Evolutionary conservation across 2,888 invertebrate genomes (phyloP), one percentile per base, ranked within the genome.

Genomic region (Harpagoxenus sublaevis): DNA sequence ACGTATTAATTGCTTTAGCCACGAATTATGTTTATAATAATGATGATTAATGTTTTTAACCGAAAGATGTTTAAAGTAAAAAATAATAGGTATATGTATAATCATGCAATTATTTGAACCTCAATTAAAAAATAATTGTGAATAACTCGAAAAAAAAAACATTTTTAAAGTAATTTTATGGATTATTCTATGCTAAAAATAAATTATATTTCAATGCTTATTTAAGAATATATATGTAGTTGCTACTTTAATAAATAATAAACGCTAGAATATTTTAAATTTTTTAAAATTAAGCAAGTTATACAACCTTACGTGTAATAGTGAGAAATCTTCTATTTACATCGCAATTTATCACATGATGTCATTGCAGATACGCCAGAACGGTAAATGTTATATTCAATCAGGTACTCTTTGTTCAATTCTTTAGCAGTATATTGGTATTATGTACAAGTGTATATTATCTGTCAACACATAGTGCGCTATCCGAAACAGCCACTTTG

Each of bases 381-480:
- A 55, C 18, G 3, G 57, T 79, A n/a, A 79, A 79, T 2, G 15
- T 15, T 18, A 31, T 79, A 71, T 79, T 70, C 31, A 79, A 79
- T 5, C 70, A 66, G 23, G 79, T 35, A 57, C 71, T 79, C 15
- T 79, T 79, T 45, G 28, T 71, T 0, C 79, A 79, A 57, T 79
- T 79, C 10, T 70, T 57, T 57, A 57, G 18, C 39, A 84, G 84
- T 28, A 53, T 55, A 62, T 15, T 84, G 12, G 48, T 83, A 48
- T 39, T 84, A 23, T 84, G 84, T 60, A 60, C 83, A 28, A 70
- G 77, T 45, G 51, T 79, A 31, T 79, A 66, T 66, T 65, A 83
- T 57, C 12, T 79, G 10, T 53, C 73, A 23, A 12, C 18, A 45
- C 48, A 83, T 5, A 55, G 48, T 55, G 0, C 23, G 5, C 15